A percentile compares a stretch with the other conserved stretches of the same genome.
These are phyloP conservation scores for Pterostichus niger DNA, from an alignment of 2,888 invertebrate species.

Conservation along the genomic window DNA sequence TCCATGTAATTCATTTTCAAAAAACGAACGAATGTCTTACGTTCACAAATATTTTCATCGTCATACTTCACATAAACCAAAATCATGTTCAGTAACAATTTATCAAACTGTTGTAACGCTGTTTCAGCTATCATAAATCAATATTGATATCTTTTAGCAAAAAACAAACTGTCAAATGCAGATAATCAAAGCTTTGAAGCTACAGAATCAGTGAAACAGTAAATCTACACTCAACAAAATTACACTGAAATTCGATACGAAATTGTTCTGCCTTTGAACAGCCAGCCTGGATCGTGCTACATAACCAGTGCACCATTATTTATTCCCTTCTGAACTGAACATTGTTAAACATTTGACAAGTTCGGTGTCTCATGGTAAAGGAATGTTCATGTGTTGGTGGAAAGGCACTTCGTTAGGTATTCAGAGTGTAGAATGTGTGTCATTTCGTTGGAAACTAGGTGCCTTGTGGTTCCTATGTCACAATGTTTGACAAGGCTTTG, in stretches of 20 bases:
- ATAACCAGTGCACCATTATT: slow-evolving; percentile 8
- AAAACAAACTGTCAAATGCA: slow-evolving; percentile 51
- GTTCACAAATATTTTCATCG: slow-evolving; percentile 3
- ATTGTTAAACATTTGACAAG: slow-evolving; percentile 13
- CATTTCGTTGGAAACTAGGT: neutral
- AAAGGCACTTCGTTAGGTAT: slow-evolving; percentile 16
- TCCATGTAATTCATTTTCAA: neutral
- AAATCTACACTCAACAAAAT: neutral
- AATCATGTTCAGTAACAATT: slow-evolving; percentile 46
- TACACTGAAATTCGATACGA: slow-evolving; percentile 19
- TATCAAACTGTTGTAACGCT: slow-evolving; percentile 36
- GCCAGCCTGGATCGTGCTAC: neutral
- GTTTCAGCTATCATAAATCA: slow-evolving; percentile 34
- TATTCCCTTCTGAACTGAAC: neutral
- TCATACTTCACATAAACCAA: slow-evolving; percentile 34
- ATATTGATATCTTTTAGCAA: slow-evolving; percentile 49
- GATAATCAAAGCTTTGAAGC: slow-evolving; percentile 47
- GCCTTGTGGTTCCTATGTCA: slow-evolving; percentile 11
- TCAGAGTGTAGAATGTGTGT: slow-evolving; percentile 11
- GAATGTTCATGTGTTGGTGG: neutral
- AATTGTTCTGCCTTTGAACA: slow-evolving; percentile 27
- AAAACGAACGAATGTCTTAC: neutral
- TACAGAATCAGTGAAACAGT: slow-evolving; percentile 13
- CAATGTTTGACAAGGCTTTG: slow-evolving; percentile 39
- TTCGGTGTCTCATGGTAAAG: neutral